Evolutionary conservation across 1,140 invertebrate genomes (phyloP).

Genomic region (Andrena cerasifolii): DNA sequence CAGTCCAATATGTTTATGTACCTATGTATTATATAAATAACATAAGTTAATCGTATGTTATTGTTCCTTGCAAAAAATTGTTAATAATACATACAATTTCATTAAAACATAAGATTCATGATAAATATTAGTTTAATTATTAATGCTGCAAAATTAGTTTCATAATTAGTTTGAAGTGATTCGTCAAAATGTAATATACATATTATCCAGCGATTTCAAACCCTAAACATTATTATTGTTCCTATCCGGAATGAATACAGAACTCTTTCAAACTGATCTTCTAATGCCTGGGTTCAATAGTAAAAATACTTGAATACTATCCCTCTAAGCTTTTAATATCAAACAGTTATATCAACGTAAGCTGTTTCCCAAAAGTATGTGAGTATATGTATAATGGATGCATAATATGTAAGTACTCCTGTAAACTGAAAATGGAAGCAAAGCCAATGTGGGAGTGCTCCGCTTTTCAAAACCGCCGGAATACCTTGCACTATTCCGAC

Average conservation of each 20-base stretch:
- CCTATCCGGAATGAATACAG: neutral
- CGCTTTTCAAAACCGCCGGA: neutral
- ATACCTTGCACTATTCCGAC: slow-evolving; percentile 7
- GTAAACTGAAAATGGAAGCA: slow-evolving; percentile 5
- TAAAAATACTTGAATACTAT: neutral
- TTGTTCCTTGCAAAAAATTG: neutral
- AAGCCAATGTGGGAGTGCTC: slow-evolving; percentile 5
- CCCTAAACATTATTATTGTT: neutral
- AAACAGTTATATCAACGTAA: neutral
- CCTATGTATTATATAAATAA: neutral
- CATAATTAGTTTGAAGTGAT: neutral
- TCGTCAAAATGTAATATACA: too few relatives aligned
- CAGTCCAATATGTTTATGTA: neutral
- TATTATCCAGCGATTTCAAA: neutral
- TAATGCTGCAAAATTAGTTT: neutral
- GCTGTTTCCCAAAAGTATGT: neutral
- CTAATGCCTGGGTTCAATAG: neutral
- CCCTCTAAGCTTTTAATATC: neutral
- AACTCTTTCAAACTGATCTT: too few relatives aligned
- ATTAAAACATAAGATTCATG: neutral
- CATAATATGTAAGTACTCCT: slow-evolving; percentile 16
- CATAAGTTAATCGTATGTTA: neutral
- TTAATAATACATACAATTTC: neutral
- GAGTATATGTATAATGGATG: neutral
- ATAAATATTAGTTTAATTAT: neutral